Conservation (phyloP, 2,113 vertebrate genomes). For the Steatornis caripensis region DNA sequence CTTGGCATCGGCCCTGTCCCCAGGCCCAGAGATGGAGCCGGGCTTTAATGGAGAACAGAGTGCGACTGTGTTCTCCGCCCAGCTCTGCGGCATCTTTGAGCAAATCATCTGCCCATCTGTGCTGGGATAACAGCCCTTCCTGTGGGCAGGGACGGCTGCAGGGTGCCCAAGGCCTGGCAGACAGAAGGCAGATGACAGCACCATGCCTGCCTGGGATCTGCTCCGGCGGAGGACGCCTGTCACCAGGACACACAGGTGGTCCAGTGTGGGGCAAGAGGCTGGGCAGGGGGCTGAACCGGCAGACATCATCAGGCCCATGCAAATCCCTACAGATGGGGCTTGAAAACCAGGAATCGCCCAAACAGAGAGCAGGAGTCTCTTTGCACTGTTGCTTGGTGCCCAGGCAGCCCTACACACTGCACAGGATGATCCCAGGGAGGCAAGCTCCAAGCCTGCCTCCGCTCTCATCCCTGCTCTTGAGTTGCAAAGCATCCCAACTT, state of each 20-base stretch:
- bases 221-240: not conserved
- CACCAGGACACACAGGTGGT: not conserved
- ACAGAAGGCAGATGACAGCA: not conserved
- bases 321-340: not conserved
- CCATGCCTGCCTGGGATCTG: not conserved
- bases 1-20: not conserved
- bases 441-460: not conserved
- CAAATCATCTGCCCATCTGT: not conserved
- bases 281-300: not conserved
- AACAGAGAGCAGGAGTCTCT: not conserved
- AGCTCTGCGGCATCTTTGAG: not conserved
- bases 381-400: not conserved
- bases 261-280: not conserved
- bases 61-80: not conserved
- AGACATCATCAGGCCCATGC: not conserved
- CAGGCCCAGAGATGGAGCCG: not conserved
- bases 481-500: not conserved
- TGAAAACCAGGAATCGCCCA: not conserved
- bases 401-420: not conserved
- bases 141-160: not conserved
- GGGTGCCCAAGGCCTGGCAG: not conserved
- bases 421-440: not conserved
- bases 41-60: not conserved
- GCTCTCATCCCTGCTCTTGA: not conserved
- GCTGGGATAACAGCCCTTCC: not conserved